Conservation (phyloP, 2,797 vertebrate species). For the Hypotaenidia okinawae region DNA sequence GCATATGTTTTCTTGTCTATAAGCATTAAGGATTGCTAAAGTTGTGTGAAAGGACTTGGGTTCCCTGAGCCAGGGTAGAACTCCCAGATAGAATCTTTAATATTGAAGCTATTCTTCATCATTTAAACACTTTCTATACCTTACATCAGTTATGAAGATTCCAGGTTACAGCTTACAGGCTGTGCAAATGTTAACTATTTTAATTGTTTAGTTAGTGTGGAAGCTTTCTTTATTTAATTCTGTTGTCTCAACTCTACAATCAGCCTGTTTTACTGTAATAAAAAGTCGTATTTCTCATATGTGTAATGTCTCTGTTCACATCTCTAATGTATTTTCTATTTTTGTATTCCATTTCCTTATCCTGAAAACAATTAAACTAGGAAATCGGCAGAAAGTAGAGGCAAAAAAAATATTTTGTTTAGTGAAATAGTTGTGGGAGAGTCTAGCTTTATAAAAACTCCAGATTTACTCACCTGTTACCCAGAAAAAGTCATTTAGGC, state of each 20-base stretch:
- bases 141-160: background rate
- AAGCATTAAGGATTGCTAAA: background rate
- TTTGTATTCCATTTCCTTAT: slow-evolving; percentile 10
- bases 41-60: background rate
- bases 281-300: background rate
- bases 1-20: background rate
- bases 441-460: background rate
- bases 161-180: background rate
- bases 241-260: background rate
- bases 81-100: background rate
- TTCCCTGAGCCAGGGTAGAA: background rate
- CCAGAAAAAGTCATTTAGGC: background rate
- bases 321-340: slow-evolving; percentile 13
- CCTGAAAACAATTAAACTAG: slow-evolving; percentile 1
- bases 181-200: background rate
- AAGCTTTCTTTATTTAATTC: slow-evolving; percentile 6
- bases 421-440: background rate
- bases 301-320: background rate
- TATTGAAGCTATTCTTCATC: background rate
- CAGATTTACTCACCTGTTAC: background rate
- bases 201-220: background rate
- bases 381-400: background rate
- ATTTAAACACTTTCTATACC: slow-evolving; percentile 14
- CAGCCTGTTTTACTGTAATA: background rate
- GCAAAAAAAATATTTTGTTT: background rate